Evolutionary conservation across 2,113 vertebrate genomes (phyloP).

Genomic region (Puntigrus tetrazona): DNA sequence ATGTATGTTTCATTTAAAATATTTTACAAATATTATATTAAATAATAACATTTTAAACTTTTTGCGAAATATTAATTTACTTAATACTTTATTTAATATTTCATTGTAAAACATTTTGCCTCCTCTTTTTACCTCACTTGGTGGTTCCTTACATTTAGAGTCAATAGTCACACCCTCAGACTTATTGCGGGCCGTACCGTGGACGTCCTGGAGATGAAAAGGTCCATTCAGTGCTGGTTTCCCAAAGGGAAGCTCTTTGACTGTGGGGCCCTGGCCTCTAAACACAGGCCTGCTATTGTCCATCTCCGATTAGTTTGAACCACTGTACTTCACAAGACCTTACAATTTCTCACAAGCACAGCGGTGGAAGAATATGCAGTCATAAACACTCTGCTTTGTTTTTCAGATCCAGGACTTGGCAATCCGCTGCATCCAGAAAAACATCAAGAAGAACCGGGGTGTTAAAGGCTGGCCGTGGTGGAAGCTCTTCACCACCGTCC

Average conservation of each 20-base stretch:
- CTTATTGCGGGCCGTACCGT: not conserved
- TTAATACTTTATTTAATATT: not conserved
- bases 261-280: not conserved
- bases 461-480: conserved; percentile 97
- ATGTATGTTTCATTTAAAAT: not conserved
- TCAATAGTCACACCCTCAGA: not conserved
- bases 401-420: conserved; percentile 93
- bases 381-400: not conserved
- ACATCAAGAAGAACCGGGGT: conserved; percentile 94
- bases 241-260: conserved; percentile 19
- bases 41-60: not conserved
- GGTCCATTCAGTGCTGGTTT: conserved; percentile 7
- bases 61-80: not conserved
- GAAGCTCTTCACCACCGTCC: conserved; percentile 92
- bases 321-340: conserved; percentile 19
- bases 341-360: not conserved
- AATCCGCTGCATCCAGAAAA: conserved; percentile 97
- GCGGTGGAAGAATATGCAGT: not conserved
- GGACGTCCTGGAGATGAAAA: conserved; percentile 2
- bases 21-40: not conserved
- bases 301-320: not conserved
- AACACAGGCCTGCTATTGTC: conserved; percentile 35
- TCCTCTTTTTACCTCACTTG: not conserved
- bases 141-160: not conserved
- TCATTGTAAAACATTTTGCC: not conserved